Conservation (phyloP, 2,113 vertebrate genomes). For the Petrocephalus zakoni region DNA sequence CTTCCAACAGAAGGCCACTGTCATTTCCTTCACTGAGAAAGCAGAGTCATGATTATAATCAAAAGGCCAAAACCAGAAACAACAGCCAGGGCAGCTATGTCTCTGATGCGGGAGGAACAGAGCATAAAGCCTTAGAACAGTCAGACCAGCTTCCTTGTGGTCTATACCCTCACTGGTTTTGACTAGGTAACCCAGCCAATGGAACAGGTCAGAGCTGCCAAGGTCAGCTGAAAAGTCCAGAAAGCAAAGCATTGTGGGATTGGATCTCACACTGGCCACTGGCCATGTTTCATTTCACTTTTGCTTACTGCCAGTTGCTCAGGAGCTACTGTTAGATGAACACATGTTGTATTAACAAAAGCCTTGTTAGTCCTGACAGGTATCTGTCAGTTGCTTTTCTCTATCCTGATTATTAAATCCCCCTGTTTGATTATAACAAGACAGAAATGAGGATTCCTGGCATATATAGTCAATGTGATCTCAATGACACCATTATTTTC, state of each 20-base stretch:
- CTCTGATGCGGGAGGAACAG: background rate
- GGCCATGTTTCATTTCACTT: background rate
- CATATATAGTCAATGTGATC: background rate
- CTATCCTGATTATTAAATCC: background rate
- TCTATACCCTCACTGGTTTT: background rate
- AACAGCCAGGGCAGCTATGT: background rate
- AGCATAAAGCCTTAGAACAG: background rate
- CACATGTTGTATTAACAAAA: background rate
- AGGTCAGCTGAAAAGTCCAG: background rate
- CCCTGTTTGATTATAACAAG: background rate
- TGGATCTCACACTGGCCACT: background rate
- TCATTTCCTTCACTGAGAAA: background rate
- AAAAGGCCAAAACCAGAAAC: background rate
- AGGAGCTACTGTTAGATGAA: background rate
- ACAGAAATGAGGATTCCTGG: background rate
- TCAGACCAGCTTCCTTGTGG: background rate
- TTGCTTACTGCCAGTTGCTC: background rate
- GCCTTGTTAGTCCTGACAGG: background rate
- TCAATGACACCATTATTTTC: slow-evolving; percentile 5
- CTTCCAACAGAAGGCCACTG: background rate
- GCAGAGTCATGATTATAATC: background rate
- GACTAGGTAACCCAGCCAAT: background rate
- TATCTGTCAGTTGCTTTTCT: background rate
- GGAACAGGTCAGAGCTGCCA: background rate
- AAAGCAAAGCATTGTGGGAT: background rate